Evolutionary conservation across 1,140 invertebrate genomes (phyloP).

Genomic region (Anadara kagoshimensis): DNA sequence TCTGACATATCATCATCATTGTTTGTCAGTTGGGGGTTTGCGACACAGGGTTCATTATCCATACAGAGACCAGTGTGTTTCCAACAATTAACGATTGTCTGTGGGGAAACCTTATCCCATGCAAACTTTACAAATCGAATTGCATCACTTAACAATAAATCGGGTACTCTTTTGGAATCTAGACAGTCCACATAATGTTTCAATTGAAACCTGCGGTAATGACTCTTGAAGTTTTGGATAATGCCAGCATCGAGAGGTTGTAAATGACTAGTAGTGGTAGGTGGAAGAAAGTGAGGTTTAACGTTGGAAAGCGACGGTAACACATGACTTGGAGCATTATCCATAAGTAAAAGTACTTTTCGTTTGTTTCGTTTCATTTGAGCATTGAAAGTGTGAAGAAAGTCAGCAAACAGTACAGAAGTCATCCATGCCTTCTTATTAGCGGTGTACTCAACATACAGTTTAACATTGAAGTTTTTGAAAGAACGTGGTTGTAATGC

Average conservation of each 20-base stretch:
- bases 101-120: no score
- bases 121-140: no score
- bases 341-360: not conserved
- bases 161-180: no score
- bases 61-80: no score
- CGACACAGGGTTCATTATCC: no score
- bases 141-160: no score
- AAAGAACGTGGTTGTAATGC: not conserved
- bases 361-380: not conserved
- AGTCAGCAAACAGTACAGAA: not conserved
- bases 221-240: no score
- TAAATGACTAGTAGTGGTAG: constrained; percentile 1
- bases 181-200: no score
- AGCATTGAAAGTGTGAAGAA: not conserved
- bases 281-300: not conserved
- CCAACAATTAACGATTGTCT: no score
- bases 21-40: no score
- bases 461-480: constrained; percentile 4
- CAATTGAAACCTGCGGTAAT: no score
- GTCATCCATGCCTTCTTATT: constrained; percentile 14
- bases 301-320: not conserved
- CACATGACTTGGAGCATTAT: not conserved
- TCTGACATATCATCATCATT: no score
- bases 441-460: not conserved
- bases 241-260: constrained; percentile 15